Evolutionary conservation across 2,797 vertebrate species (phyloP).

Genomic region (Lemur catta): DNA sequence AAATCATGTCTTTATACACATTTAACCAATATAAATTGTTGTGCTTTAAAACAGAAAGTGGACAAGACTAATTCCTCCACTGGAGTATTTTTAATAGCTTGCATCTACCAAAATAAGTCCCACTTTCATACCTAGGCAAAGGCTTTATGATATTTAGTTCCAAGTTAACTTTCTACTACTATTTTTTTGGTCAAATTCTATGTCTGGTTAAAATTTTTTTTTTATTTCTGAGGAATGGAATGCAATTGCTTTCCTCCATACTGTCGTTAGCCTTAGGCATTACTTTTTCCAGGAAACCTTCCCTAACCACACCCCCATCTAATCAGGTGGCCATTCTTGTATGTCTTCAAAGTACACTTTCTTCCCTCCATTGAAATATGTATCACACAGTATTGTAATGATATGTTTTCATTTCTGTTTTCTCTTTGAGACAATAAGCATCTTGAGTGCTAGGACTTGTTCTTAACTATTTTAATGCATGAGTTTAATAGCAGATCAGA

Average conservation of each 20-base stretch:
- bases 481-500: neutral
- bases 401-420: constrained; percentile 8
- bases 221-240: neutral
- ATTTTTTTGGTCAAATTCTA: neutral
- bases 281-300: neutral
- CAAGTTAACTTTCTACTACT: neutral
- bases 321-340: neutral
- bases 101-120: neutral
- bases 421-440: neutral
- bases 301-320: neutral
- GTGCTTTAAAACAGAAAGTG: neutral
- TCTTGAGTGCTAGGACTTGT: neutral
- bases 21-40: neutral
- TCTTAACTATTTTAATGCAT: neutral
- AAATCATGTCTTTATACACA: neutral
- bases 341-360: neutral
- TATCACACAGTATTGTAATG: neutral
- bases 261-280: neutral
- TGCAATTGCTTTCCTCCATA: neutral
- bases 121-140: neutral
- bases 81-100: neutral
- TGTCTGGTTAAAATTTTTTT: neutral
- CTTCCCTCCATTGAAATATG: neutral
- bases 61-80: neutral
- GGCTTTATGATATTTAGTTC: neutral